Evolutionary conservation across 1,140 invertebrate genomes (phyloP), one percentile per base, ranked within the genome.

Genomic region (Odontomachus brunneus): DNA sequence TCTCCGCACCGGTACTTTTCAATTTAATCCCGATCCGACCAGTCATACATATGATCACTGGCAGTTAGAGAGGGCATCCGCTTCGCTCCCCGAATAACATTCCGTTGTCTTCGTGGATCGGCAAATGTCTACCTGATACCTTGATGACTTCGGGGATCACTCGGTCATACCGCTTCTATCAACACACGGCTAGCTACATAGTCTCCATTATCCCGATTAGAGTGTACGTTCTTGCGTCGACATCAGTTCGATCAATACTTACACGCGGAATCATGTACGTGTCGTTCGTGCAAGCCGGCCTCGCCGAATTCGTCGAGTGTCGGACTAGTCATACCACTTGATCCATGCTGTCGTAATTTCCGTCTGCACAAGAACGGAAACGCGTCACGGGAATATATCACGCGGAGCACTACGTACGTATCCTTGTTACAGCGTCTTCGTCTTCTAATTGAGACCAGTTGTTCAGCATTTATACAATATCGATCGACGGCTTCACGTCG

Each of bases 401-500:
- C 49, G 22, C 48, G 51, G 9, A 51, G 75, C n/a, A 71, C 29
- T 33, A 33, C 5, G 29, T 33, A 33, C 15, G 38, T 60, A 19
- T 71, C 38, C n/a, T 48, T 5, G 17, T 59, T 51, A 62, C n/a
- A 19, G 44, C 9, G 44, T 49, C 22, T 33, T 51, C 57, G 44
- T 76, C 44, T 62, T n/a, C n/a, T n/a, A n/a, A n/a, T n/a, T n/a
- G n/a, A n/a, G n/a, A 51, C 65, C 51, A 51, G 19, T 59, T 66
- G 7, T 57, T 38, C 84, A 65, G 74, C 76, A 57, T 88, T 59
- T 51, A 51, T 26, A 60, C 62, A 19, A 33, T 62, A 26, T 81
- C 84, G 72, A 82, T 84, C 66, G 62, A 62, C 63, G 75, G 76
- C 62, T 84, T 80, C 73, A 44, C 38, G 38, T 44, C 38, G 62